These are phyloP conservation scores for Drosophila nigromelanica DNA, from an alignment of 1,140 invertebrate genomes.

Conservation along the genomic window DNA sequence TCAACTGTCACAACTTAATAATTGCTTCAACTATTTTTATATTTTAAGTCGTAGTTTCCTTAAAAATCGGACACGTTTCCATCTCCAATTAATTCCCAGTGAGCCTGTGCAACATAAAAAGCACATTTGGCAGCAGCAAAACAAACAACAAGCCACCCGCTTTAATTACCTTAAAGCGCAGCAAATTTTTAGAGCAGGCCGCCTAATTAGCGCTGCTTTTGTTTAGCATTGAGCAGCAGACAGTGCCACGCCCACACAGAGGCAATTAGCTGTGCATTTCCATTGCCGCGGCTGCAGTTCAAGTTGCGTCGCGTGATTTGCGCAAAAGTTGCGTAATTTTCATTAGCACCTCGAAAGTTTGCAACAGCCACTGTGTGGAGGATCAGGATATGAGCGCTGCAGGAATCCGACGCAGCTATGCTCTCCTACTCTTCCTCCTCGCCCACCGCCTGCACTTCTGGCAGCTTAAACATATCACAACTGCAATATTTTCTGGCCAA, in stretches of 20 bases:
- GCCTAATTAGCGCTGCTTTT: slow-evolving; percentile 57
- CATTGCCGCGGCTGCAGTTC: slow-evolving; percentile 26
- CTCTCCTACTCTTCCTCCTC: neutral
- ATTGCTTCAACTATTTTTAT: no score
- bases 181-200: slow-evolving; percentile 27
- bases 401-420: slow-evolving; percentile 4
- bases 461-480: slow-evolving; percentile 76
- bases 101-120: slow-evolving; percentile 51
- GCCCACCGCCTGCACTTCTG: neutral
- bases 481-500: slow-evolving; percentile 72
- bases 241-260: slow-evolving; percentile 15
- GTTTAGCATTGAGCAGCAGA: neutral
- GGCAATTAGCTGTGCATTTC: slow-evolving; percentile 53
- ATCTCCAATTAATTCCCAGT: neutral
- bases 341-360: slow-evolving; percentile 69
- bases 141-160: slow-evolving; percentile 20
- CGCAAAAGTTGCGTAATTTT: slow-evolving; percentile 70
- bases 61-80: neutral
- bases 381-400: slow-evolving; percentile 39
- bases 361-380: slow-evolving; percentile 14
- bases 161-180: slow-evolving; percentile 35
- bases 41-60: no score
- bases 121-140: slow-evolving; percentile 55
- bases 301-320: slow-evolving; percentile 44
- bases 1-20: no score